Conservation (phyloP, 2,888 invertebrate species). For the Caenorhabditis sp. region DNA sequence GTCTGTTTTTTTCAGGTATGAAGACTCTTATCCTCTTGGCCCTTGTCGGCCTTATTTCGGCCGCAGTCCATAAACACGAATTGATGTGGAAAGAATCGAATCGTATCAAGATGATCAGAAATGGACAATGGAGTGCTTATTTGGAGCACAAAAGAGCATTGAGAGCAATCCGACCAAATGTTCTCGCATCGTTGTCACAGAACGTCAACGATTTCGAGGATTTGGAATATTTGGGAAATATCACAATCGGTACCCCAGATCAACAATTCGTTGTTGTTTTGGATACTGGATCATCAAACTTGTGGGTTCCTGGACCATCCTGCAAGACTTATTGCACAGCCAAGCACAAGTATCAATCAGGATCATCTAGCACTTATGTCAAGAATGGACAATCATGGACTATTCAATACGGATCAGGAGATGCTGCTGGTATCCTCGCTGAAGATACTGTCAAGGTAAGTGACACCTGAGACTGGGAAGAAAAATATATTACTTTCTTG, state of each 20-base stretch:
- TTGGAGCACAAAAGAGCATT: constrained; percentile 40
- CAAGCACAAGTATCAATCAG: constrained; percentile 85
- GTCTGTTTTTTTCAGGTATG: constrained; percentile 33
- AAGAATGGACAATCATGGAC: constrained; percentile 88
- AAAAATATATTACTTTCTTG: no score
- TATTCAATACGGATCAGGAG: constrained; percentile 91
- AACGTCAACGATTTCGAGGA: constrained; percentile 47
- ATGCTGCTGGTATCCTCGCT: constrained; percentile 89
- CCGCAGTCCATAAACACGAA: constrained; percentile 53
- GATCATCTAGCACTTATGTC: constrained; percentile 82
- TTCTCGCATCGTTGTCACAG: constrained; percentile 36
- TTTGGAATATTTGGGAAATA: constrained; percentile 72
- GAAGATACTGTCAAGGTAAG: constrained; percentile 85
- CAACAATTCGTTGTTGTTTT: constrained; percentile 56
- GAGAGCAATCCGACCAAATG: constrained; percentile 27
- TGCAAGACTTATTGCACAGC: constrained; percentile 32
- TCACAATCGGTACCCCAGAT: constrained; percentile 56
- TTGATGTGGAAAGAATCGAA: constrained; percentile 48
- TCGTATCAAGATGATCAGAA: constrained; percentile 43
- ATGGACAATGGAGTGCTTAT: constrained; percentile 45
- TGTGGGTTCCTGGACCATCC: constrained; percentile 56
- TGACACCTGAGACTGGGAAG: no score
- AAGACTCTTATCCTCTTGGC: constrained; percentile 36
- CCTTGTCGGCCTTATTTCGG: constrained; percentile 53
- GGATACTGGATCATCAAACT: constrained; percentile 62